Percentiles rank a stretch among this genome's conserved stretches.
These are phyloP conservation scores for Scaptomyza hsui DNA, from an alignment of 1,140 invertebrate genomes.

Conservation along the genomic window DNA sequence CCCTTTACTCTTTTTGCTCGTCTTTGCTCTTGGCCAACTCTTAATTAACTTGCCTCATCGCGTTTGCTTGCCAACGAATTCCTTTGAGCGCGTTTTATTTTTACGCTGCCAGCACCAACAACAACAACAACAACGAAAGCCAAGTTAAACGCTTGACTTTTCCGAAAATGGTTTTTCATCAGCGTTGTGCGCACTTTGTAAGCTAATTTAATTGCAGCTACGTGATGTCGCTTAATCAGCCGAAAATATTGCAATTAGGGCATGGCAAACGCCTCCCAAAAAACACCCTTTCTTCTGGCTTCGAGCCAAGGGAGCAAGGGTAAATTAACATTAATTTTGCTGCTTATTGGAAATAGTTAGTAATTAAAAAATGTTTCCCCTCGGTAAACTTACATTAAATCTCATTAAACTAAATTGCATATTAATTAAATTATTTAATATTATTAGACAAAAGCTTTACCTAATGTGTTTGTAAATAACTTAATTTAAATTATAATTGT, in stretches of 20 bases:
- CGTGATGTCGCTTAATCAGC: conserved; percentile 64
- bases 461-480: too few relatives aligned
- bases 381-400: conserved; percentile 17
- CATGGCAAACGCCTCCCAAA: conserved; percentile 12
- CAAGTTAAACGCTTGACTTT: conserved; percentile 68
- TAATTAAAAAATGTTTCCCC: conserved; percentile 34
- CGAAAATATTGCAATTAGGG: conserved; percentile 53
- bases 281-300: background rate
- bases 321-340: conserved; percentile 43
- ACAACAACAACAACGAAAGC: conserved; percentile 13
- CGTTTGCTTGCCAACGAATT: conserved; percentile 46
- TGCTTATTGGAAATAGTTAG: conserved; percentile 43
- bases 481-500: too few relatives aligned
- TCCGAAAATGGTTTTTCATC: conserved; percentile 54
- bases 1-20: conserved; percentile 19
- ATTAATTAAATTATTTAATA: too few relatives aligned
- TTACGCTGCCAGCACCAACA: conserved; percentile 47
- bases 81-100: conserved; percentile 71
- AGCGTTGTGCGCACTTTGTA: conserved; percentile 45
- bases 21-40: conserved; percentile 35
- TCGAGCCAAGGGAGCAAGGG: background rate
- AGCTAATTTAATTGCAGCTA: conserved; percentile 73
- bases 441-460: too few relatives aligned
- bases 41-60: conserved; percentile 75
- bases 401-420: conserved; percentile 4